phyloP scores from a whole-genome alignment of 2,888 invertebrate genomes.

The Baccha elongata region DNA sequence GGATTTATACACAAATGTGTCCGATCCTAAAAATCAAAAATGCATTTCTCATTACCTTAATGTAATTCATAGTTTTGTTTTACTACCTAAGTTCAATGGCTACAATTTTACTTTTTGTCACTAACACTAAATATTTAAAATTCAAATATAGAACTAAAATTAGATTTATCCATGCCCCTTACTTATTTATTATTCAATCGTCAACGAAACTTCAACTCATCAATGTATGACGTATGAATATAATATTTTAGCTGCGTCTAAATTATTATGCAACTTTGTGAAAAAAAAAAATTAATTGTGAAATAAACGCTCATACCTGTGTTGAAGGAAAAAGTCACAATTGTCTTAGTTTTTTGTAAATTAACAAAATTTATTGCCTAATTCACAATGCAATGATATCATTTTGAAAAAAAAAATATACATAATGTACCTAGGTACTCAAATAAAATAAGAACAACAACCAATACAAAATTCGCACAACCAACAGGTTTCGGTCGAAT shows the following conservation, averaged over 20 bases:
- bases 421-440: background rate
- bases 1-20: too few relatives aligned
- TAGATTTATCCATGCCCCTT: too few relatives aligned
- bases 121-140: too few relatives aligned
- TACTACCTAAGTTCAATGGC: background rate
- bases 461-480: conserved; percentile 30
- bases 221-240: background rate
- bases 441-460: background rate
- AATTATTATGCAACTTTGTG: background rate
- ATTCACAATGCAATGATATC: background rate
- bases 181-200: too few relatives aligned
- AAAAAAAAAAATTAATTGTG: background rate
- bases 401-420: background rate
- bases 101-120: too few relatives aligned
- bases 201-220: background rate
- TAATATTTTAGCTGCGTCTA: background rate
- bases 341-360: background rate
- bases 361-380: too few relatives aligned
- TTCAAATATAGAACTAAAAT: background rate
- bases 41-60: background rate
- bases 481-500: conserved; percentile 45
- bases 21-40: too few relatives aligned
- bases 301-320: background rate
- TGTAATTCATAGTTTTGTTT: background rate
- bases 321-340: background rate